Conservation (phyloP, 2,797 vertebrate species). For the Microchirus variegatus region DNA sequence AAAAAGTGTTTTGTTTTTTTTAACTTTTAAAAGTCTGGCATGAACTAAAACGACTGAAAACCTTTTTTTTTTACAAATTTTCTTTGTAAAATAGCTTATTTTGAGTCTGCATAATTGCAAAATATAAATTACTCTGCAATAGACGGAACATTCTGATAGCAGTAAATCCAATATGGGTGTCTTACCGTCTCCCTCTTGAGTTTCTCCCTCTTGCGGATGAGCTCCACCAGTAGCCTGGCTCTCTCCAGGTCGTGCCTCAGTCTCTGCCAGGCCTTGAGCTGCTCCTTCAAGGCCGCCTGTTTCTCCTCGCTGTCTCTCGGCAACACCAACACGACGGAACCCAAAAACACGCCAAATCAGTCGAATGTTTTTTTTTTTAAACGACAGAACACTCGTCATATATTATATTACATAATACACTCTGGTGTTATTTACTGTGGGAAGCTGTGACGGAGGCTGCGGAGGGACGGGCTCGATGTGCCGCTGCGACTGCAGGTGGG, state of each 20-base stretch:
- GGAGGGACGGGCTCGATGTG: slow-evolving; percentile 86
- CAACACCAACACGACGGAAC: slow-evolving; percentile 31
- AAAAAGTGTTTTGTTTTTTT: too few species aligned
- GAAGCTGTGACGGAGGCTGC: slow-evolving; percentile 59
- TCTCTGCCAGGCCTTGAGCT: slow-evolving; percentile 98
- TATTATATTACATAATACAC: not conserved
- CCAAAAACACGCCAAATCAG: slow-evolving; percentile 25
- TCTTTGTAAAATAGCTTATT: too few species aligned
- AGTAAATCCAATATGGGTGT: not conserved
- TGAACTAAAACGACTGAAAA: too few species aligned
- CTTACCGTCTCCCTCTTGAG: slow-evolving; percentile 97
- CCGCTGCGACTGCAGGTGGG: slow-evolving; percentile 96
- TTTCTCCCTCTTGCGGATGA: slow-evolving; percentile 98
- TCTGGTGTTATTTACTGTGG: slow-evolving; percentile 36
- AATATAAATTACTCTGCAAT: too few species aligned
- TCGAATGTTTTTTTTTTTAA: not conserved
- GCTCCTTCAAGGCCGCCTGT: slow-evolving; percentile 93
- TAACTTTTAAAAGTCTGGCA: too few species aligned
- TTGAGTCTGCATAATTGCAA: too few species aligned
- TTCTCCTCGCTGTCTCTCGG: slow-evolving; percentile 96
- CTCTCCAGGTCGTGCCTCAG: slow-evolving; percentile 97
- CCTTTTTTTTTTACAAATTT: too few species aligned
- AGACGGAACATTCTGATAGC: not conserved
- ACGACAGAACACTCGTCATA: not conserved
- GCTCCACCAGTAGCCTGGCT: slow-evolving; percentile 95